Evolutionary conservation across 1,140 invertebrate species (phyloP), one percentile per base, ranked within the genome.

Genomic region (Ooceraea biroi): DNA sequence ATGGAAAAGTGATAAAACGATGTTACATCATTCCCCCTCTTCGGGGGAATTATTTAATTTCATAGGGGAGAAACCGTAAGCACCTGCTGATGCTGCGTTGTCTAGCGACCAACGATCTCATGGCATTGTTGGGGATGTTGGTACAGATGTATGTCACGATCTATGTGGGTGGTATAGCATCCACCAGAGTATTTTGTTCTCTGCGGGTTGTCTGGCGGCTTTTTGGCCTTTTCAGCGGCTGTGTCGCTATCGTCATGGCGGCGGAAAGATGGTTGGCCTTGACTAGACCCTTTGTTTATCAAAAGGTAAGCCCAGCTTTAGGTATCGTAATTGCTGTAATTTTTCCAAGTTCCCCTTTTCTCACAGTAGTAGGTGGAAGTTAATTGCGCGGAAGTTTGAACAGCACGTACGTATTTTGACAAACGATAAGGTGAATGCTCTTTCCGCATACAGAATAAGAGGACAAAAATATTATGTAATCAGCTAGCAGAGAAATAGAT

Each of bases 181-280:
- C 90, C 12, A 91, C 90, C 14, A 89, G 90, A 73, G 83, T 80
- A 46, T 95, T 96, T 90, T 98, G 97, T 91, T 95, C 95, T 22
- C 92, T 96, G 27, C 95, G 97, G 58, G 97, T 98, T 0, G 93
- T 97, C 8, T 96, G 97, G 93, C 95, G 97, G 19, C 96, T 97
- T 58, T 98, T 98, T 93, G 97, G 97, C 8, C 95, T 98, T 1
- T 97, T 97, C 73, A 98, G 97, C 25, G 97, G 97, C 7, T 97
- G 97, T 93, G 97, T 98, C 57, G 97, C 97, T 17, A 96, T 97
- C 88, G 97, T 98, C 5, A 98, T 98, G 97, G 97, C 97, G 1
- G 95, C 96, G 19, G 97, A 98, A 93, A 95, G 97, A 77, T 98
- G 97, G 96, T 95, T 98, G 83, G 97, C 97, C 3, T 95, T 98